Evolutionary conservation across 2,113 vertebrate species (phyloP).

Genomic region (Neotoma lepida): DNA sequence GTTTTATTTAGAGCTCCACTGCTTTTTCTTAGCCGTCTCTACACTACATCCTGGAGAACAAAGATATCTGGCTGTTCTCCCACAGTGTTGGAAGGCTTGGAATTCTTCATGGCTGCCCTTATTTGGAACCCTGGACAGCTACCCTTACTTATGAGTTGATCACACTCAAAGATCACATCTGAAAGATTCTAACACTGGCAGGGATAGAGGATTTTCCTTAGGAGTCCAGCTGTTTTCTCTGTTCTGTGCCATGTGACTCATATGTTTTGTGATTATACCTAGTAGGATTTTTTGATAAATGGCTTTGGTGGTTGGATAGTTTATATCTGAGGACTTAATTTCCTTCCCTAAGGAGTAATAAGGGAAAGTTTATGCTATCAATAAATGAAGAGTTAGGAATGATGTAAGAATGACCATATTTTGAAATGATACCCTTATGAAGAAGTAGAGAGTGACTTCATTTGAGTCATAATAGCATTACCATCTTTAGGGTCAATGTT

Average conservation of each 20-base stretch:
- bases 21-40: background rate
- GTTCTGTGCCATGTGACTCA: background rate
- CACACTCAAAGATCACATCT: background rate
- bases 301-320: background rate
- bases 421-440: background rate
- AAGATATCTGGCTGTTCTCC: background rate
- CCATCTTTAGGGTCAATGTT: background rate
- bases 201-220: background rate
- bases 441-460: background rate
- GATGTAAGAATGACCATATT: background rate
- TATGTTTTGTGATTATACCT: background rate
- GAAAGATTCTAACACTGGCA: background rate
- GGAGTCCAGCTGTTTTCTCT: background rate
- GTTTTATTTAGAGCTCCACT: background rate
- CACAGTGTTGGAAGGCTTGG: fast-evolving
- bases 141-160: background rate
- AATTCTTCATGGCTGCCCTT: background rate
- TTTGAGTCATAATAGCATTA: background rate
- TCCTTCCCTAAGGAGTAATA: background rate
- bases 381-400: background rate
- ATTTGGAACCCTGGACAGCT: background rate
- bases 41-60: background rate
- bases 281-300: background rate
- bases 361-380: background rate
- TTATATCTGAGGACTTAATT: background rate